phyloP scores from a whole-genome alignment of 2,888 invertebrate genomes.

The Caenorhabditis afra region DNA sequence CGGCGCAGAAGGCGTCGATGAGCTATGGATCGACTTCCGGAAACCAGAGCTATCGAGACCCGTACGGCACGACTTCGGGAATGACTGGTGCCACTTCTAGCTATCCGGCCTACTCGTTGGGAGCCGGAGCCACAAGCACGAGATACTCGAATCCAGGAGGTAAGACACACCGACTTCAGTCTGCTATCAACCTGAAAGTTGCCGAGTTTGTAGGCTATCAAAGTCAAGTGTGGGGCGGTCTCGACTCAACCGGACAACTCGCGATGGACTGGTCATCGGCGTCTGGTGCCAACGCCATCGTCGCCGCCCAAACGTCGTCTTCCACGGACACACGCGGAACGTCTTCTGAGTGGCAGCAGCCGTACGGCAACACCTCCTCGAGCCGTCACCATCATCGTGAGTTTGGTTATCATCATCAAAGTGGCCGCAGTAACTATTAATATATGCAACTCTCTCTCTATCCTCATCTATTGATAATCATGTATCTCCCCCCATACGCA shows the following conservation, averaged over 20 bases:
- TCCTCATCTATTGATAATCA: not conserved
- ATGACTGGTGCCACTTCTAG: not conserved
- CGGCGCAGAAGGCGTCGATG: not conserved
- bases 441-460: not conserved
- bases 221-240: slow-evolving; percentile 31
- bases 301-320: not conserved
- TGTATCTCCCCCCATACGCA: not conserved
- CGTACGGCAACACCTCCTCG: not conserved
- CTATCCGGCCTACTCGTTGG: not conserved
- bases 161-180: no score
- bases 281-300: not conserved
- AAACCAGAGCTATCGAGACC: not conserved
- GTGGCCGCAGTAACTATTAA: slow-evolving; percentile 21
- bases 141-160: no score
- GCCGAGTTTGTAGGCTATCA: slow-evolving; percentile 1
- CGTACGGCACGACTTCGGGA: not conserved
- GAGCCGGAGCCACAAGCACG: not conserved
- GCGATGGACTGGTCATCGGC: not conserved
- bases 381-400: slow-evolving; percentile 6
- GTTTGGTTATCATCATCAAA: slow-evolving; percentile 1
- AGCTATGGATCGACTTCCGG: not conserved
- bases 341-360: slow-evolving; percentile 2
- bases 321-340: not conserved
- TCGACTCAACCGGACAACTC: slow-evolving; percentile 19
- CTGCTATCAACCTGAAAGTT: not conserved